Evolutionary conservation across 2,888 invertebrate species (phyloP).

Genomic region (Amphipoea lucens): DNA sequence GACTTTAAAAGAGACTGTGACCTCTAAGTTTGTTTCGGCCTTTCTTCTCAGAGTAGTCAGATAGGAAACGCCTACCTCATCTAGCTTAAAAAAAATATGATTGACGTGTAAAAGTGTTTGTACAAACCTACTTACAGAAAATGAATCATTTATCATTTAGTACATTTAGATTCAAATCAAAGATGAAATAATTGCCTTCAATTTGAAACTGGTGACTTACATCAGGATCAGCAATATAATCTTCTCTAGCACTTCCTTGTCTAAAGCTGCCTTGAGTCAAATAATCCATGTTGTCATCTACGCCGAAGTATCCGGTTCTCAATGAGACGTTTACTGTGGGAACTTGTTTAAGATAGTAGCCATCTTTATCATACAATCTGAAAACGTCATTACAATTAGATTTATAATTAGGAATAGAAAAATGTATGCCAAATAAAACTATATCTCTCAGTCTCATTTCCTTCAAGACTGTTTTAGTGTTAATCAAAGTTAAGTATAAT

Average conservation of each 20-base stretch:
- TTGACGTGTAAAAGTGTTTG: too few species aligned
- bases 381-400: constrained; percentile 35
- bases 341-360: constrained; percentile 72
- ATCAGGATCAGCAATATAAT: constrained; percentile 79
- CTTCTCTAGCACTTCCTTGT: constrained; percentile 75
- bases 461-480: not conserved
- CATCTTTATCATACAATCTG: constrained; percentile 76
- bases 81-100: too few species aligned
- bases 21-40: too few species aligned
- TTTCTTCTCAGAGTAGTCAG: too few species aligned
- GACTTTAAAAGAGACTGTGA: too few species aligned
- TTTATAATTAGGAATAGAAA: not conserved
- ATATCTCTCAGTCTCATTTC: not conserved
- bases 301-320: constrained; percentile 75
- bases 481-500: not conserved
- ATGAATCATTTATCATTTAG: too few species aligned
- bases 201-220: constrained; percentile 67
- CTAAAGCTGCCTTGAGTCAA: constrained; percentile 80
- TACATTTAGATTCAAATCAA: not conserved
- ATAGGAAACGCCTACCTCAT: too few species aligned
- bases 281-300: constrained; percentile 77
- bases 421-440: not conserved
- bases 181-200: not conserved
- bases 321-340: constrained; percentile 77
- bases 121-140: too few species aligned